Conservation (phyloP, 2,797 vertebrate genomes). For the Liparis tanakae region DNA sequence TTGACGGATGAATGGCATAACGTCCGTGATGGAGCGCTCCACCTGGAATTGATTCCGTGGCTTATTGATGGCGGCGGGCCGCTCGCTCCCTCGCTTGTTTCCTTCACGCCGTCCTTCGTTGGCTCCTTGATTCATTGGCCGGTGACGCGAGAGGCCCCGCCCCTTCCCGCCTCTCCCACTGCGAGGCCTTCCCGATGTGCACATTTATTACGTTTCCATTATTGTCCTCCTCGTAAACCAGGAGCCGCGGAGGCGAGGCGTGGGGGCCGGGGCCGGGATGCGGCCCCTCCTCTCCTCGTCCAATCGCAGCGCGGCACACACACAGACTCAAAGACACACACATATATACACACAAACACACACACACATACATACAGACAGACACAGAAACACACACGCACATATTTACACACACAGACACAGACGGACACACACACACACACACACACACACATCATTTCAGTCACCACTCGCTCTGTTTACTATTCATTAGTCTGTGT, state of each 20-base stretch:
- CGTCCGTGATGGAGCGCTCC: too few species aligned
- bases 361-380: not conserved
- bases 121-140: slow-evolving; percentile 40
- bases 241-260: not conserved
- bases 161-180: slow-evolving; percentile 4
- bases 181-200: slow-evolving; percentile 24
- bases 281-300: too few species aligned
- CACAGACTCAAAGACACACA: not conserved
- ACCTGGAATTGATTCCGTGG: too few species aligned
- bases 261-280: not conserved
- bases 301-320: not conserved
- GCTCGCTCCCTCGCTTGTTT: too few species aligned
- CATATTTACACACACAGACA: not conserved
- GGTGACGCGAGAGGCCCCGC: slow-evolving; percentile 27
- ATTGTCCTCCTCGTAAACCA: slow-evolving; percentile 17
- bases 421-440: too few species aligned
- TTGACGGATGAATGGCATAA: too few species aligned
- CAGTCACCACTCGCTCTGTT: not conserved
- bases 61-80: too few species aligned
- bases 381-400: not conserved
- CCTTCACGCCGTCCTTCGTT: slow-evolving; percentile 32
- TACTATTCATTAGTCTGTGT: not conserved
- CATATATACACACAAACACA: not conserved
- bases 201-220: slow-evolving; percentile 42
- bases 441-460: not conserved